A percentile compares a stretch with the other conserved stretches of the same genome.
Evolutionary conservation across 1,140 invertebrate species (phyloP).

Genomic region (Pararge aegeria): DNA sequence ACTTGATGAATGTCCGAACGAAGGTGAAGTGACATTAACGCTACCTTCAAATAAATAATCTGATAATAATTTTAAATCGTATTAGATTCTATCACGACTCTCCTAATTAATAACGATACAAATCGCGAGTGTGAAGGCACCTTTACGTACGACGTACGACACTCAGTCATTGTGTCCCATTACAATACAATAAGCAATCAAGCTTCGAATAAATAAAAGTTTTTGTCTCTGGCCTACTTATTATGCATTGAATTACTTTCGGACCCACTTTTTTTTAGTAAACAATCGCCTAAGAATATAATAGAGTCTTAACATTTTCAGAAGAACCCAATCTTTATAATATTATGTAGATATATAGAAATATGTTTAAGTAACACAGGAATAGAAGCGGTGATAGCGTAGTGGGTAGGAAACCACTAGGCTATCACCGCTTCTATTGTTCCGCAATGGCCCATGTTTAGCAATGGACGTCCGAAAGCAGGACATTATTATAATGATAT

Average conservation of each 20-base stretch:
- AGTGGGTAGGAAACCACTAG: too few relatives aligned
- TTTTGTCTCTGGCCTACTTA: slow-evolving; percentile 14
- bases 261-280: too few relatives aligned
- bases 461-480: too few relatives aligned
- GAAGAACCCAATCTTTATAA: too few relatives aligned
- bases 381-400: too few relatives aligned
- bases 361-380: too few relatives aligned
- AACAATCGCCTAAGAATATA: too few relatives aligned
- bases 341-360: too few relatives aligned
- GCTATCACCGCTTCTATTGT: too few relatives aligned
- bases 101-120: slow-evolving; percentile 21
- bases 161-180: slow-evolving; percentile 37
- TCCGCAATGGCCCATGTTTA: too few relatives aligned
- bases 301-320: too few relatives aligned
- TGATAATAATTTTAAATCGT: slow-evolving; percentile 5
- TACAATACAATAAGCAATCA: slow-evolving; percentile 46
- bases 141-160: slow-evolving; percentile 23
- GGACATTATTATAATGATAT: too few relatives aligned
- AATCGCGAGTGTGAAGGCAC: slow-evolving; percentile 22
- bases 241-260: neutral
- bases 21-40: neutral
- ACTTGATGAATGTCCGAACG: neutral
- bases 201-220: slow-evolving; percentile 27
- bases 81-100: slow-evolving; percentile 13
- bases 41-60: neutral